Evolutionary conservation across 2,797 vertebrate genomes (phyloP).

Genomic region (Garrulus glandarius): DNA sequence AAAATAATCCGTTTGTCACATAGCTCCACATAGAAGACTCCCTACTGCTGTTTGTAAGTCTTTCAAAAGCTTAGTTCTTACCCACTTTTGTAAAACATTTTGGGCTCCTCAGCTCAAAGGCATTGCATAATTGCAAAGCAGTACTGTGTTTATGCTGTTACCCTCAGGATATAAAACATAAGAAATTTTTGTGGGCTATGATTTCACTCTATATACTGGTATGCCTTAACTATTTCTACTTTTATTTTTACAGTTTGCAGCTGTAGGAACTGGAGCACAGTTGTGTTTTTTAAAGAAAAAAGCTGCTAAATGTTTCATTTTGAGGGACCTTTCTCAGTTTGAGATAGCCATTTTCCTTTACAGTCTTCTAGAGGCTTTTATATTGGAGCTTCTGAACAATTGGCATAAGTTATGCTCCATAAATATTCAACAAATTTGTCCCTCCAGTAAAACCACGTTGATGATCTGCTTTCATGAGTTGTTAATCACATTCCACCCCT

Average conservation of each 20-base stretch:
- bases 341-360: neutral
- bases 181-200: constrained; percentile 36
- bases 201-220: neutral
- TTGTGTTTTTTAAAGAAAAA: neutral
- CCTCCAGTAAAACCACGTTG: neutral
- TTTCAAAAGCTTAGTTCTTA: neutral
- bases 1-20: neutral
- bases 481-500: neutral
- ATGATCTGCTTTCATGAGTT: neutral
- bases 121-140: constrained; percentile 13
- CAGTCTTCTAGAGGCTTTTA: neutral
- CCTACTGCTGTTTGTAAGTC: neutral
- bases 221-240: constrained; percentile 20
- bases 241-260: constrained; percentile 6
- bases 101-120: neutral
- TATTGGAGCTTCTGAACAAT: constrained; percentile 4
- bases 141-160: constrained; percentile 2
- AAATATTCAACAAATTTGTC: constrained; percentile 26
- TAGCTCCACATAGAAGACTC: neutral
- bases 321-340: neutral
- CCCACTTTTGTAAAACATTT: constrained; percentile 10
- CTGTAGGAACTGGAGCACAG: neutral
- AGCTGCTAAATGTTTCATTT: neutral
- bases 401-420: neutral
- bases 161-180: constrained; percentile 54